These are phyloP conservation scores for Plusia festucae DNA, from an alignment of 2,888 invertebrate species.

Conservation along the genomic window DNA sequence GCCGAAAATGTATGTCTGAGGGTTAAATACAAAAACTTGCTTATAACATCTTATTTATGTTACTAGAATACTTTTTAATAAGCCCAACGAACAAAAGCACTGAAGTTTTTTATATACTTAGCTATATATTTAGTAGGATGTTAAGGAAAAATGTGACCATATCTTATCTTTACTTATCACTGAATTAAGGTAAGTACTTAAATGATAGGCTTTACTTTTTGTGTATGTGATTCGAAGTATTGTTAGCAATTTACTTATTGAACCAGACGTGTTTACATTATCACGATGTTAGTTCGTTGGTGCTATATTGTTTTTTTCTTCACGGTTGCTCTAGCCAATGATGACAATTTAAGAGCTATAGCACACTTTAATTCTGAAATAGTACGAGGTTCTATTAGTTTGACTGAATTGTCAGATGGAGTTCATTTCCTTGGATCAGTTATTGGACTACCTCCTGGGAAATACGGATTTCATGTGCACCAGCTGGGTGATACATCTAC, in stretches of 20 bases:
- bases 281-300: conserved; percentile 33
- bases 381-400: conserved; percentile 71
- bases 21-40: too few relatives aligned
- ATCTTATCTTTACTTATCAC: conserved; percentile 41
- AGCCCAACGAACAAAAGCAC: background rate
- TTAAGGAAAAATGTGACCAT: conserved; percentile 6
- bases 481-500: conserved; percentile 87
- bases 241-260: conserved; percentile 5
- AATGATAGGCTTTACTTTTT: background rate
- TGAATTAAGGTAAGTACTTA: background rate
- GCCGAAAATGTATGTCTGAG: too few relatives aligned
- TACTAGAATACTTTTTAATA: background rate
- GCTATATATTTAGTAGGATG: too few relatives aligned
- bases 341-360: conserved; percentile 66
- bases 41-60: too few relatives aligned
- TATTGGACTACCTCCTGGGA: conserved; percentile 84
- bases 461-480: conserved; percentile 91
- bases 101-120: background rate
- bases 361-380: conserved; percentile 66
- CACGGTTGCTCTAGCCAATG: conserved; percentile 12
- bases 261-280: conserved; percentile 17
- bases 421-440: conserved; percentile 86
- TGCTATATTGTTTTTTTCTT: conserved; percentile 28
- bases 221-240: background rate
- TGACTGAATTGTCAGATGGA: conserved; percentile 85